Conservation (phyloP, 1,140 invertebrate genomes). For the Piezodorus guildinii region DNA sequence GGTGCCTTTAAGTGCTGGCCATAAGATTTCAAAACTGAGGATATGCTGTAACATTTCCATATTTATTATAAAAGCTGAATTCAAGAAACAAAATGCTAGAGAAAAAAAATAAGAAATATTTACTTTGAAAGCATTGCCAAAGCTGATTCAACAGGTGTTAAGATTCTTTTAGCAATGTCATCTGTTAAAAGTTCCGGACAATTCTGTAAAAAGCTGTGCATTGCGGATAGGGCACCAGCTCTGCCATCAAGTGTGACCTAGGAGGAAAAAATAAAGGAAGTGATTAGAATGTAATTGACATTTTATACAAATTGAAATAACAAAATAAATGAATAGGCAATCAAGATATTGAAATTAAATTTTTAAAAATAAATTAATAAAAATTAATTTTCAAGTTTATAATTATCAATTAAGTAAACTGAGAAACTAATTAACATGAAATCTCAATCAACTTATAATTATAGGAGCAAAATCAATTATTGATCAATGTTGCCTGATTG, state of each 20-base stretch:
- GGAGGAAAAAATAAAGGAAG: background rate
- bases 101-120: constrained; percentile 32
- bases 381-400: no score
- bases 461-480: no score
- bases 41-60: constrained; percentile 45
- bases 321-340: no score
- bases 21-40: constrained; percentile 79
- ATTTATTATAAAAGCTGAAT: background rate
- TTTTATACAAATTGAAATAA: no score
- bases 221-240: constrained; percentile 87
- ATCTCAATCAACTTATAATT: background rate
- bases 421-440: no score
- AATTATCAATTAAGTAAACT: no score
- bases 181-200: constrained; percentile 85
- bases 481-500: no score
- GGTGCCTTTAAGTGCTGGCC: constrained; percentile 88
- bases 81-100: background rate
- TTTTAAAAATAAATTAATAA: no score
- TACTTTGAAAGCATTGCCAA: constrained; percentile 89
- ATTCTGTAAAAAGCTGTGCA: constrained; percentile 85
- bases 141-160: constrained; percentile 87
- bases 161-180: constrained; percentile 73
- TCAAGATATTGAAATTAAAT: no score
- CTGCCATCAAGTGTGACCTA: constrained; percentile 86
- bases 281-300: no score